phyloP scores from a whole-genome alignment of 2,113 vertebrate genomes.

The Coptodon bakossiorum region DNA sequence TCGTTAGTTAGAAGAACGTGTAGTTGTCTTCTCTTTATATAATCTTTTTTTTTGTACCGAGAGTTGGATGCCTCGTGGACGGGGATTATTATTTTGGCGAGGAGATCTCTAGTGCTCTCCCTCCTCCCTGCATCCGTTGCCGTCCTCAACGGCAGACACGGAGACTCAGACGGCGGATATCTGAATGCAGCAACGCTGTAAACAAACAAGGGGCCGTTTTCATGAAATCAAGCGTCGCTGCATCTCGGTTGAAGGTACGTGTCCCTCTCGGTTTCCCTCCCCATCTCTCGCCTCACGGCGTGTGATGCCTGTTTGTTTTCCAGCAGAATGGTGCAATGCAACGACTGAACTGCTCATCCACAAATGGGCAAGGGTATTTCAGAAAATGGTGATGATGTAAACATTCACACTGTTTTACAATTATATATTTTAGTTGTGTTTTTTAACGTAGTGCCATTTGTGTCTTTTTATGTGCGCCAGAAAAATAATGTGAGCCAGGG shows the following conservation, averaged over 20 bases:
- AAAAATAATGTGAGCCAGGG: background rate
- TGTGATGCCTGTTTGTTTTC: conserved; percentile 31
- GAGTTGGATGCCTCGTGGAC: conserved; percentile 29
- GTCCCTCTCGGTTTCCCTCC: background rate
- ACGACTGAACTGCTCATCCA: conserved; percentile 36
- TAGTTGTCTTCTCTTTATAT: conserved; percentile 24
- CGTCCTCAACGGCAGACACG: conserved; percentile 21
- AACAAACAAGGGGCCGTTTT: conserved; percentile 13
- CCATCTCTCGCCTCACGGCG: conserved; percentile 6
- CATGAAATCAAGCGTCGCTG: background rate
- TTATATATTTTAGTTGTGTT: background rate
- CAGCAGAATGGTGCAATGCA: conserved; percentile 69
- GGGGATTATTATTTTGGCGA: conserved; percentile 38
- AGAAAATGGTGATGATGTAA: background rate
- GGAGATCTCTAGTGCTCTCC: background rate
- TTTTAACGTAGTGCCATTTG: background rate
- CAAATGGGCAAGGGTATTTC: conserved; percentile 11
- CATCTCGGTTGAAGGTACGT: conserved; percentile 42
- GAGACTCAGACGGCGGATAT: background rate
- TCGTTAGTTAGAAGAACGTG: background rate
- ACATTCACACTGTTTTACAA: background rate
- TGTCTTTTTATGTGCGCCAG: background rate
- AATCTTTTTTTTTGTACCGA: conserved; percentile 29
- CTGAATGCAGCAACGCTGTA: conserved; percentile 1
- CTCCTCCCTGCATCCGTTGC: conserved; percentile 13